Evolutionary conservation across 2,888 invertebrate genomes (phyloP).

Genomic region (Spodoptera exigua): DNA sequence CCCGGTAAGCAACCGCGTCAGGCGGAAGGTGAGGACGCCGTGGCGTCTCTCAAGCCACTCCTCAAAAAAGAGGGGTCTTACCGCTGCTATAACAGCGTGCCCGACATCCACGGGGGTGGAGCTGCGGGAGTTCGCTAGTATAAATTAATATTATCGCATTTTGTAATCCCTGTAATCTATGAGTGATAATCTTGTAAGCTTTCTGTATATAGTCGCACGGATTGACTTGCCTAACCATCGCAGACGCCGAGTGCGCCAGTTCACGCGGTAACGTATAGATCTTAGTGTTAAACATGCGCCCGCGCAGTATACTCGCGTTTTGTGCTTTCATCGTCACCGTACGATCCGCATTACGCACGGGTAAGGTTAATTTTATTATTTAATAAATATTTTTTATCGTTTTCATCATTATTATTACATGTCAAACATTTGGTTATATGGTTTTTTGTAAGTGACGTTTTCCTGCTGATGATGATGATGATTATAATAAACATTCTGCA

Average conservation of each 20-base stretch:
- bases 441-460: not conserved
- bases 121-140: too few species aligned
- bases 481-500: too few species aligned
- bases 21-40: too few species aligned
- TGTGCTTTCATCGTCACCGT: constrained; percentile 40
- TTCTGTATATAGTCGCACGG: not conserved
- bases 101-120: too few species aligned
- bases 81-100: too few species aligned
- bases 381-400: not conserved
- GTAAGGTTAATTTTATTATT: constrained; percentile 28
- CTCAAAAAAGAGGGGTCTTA: too few species aligned
- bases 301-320: constrained; percentile 52
- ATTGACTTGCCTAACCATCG: not conserved
- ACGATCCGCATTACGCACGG: constrained; percentile 54
- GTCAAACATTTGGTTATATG: not conserved
- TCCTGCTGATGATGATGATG: too few species aligned
- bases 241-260: not conserved
- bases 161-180: too few species aligned
- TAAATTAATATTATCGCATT: too few species aligned
- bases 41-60: too few species aligned
- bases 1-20: too few species aligned
- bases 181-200: not conserved
- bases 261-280: constrained; percentile 8
- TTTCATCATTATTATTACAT: too few species aligned
- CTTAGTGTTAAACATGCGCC: constrained; percentile 66